phyloP scores from a whole-genome alignment of 2,888 invertebrate genomes.

The Stomorhina lunata region DNA sequence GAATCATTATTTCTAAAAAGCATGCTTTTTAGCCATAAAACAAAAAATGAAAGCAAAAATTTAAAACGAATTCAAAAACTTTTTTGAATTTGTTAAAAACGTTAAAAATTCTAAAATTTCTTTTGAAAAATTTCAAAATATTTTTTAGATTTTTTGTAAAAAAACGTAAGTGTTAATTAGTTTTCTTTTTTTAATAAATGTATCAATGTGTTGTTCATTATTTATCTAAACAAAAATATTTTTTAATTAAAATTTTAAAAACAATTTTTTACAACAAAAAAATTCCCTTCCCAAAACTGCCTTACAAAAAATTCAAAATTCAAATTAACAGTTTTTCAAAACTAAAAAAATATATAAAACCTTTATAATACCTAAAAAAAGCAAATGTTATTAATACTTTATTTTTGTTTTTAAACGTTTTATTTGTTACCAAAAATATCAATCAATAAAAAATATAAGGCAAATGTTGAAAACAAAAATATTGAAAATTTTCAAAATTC shows the following conservation, averaged over 20 bases:
- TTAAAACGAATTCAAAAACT: conserved; percentile 35
- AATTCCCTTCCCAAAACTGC: conserved; percentile 57
- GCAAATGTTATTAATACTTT: conserved; percentile 55
- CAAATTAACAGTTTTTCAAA: conserved; percentile 56
- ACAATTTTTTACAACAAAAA: conserved; percentile 32
- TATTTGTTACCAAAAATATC: conserved; percentile 39
- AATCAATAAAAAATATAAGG: not conserved
- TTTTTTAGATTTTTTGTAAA: conserved; percentile 44
- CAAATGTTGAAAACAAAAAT: conserved; percentile 32
- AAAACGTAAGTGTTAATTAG: conserved; percentile 57
- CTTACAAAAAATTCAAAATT: conserved; percentile 50
- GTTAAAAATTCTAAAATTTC: conserved; percentile 40
- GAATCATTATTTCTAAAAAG: conserved; percentile 41
- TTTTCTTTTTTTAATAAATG: conserved; percentile 64
- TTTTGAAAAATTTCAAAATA: conserved; percentile 12
- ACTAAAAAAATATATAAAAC: conserved; percentile 26
- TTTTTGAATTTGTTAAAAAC: conserved; percentile 32
- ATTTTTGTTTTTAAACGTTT: conserved; percentile 54
- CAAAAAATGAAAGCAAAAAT: conserved; percentile 18
- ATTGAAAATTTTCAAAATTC: too few species aligned
- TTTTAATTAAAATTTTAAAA: not conserved
- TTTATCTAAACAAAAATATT: conserved; percentile 44
- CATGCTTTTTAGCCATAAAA: conserved; percentile 50
- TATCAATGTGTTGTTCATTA: conserved; percentile 63
- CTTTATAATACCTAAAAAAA: conserved; percentile 43